phyloP scores from a whole-genome alignment of 2,113 vertebrate genomes.

The Lepisosteus osseus region DNA sequence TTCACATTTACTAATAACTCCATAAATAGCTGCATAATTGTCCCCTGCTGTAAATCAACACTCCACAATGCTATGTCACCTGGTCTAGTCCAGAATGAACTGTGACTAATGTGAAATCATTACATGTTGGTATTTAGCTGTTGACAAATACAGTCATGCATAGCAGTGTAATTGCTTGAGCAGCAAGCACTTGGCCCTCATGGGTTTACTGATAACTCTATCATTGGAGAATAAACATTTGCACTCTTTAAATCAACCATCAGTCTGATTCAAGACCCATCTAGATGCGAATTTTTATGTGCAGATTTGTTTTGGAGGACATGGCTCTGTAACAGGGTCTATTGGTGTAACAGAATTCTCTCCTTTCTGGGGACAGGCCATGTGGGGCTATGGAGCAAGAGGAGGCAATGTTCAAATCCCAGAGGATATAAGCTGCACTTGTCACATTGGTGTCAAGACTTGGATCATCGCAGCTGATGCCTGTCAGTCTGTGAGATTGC shows the following conservation, averaged over 20 bases:
- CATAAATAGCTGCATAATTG: conserved; percentile 11
- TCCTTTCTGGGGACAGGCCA: no score
- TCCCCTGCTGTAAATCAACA: conserved; percentile 1
- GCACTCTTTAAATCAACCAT: not conserved
- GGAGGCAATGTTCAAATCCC: no score
- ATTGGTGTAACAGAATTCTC: no score
- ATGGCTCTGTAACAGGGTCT: not conserved
- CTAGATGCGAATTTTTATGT: no score
- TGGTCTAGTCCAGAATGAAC: not conserved
- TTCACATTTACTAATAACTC: conserved; percentile 2
- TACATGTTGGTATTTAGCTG: not conserved
- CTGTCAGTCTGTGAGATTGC: no score
- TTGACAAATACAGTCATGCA: conserved; percentile 8
- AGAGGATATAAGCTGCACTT: no score
- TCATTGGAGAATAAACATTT: not conserved
- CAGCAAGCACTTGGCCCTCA: not conserved
- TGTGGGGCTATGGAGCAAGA: no score
- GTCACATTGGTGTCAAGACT: no score
- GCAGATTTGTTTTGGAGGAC: not conserved
- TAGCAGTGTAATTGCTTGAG: not conserved
- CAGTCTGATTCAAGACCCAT: no score
- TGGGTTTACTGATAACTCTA: not conserved
- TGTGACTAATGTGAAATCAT: conserved; percentile 3
- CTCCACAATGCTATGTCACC: conserved; percentile 4
- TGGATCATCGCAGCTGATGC: no score